phyloP scores from a whole-genome alignment of 2,113 vertebrate genomes.

The Catharus minimus region DNA sequence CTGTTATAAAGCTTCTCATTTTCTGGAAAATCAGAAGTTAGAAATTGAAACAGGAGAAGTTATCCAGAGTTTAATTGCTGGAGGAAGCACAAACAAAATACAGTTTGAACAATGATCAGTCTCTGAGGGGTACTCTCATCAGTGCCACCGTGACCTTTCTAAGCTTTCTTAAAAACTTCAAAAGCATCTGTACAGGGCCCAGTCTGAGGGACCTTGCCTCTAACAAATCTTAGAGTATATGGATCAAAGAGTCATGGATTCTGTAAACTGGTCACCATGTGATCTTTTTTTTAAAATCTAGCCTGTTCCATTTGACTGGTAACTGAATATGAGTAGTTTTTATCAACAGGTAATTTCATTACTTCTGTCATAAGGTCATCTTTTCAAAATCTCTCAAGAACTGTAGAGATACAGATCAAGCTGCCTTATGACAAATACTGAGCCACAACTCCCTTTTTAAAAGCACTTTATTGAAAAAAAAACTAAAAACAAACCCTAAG shows the following conservation, averaged over 20 bases:
- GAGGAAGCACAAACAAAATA: background rate
- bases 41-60: background rate
- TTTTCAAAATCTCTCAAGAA: background rate
- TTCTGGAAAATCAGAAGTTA: background rate
- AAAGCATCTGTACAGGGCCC: background rate
- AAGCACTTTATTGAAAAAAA: background rate
- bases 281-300: background rate
- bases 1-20: background rate
- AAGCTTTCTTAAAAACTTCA: background rate
- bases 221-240: background rate
- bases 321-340: background rate
- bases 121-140: background rate
- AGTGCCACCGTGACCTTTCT: background rate
- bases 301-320: background rate
- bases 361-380: background rate
- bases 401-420: background rate
- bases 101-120: background rate
- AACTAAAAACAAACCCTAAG: background rate
- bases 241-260: background rate
- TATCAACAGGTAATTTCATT: background rate
- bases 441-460: background rate
- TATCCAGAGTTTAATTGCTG: background rate
- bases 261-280: fast-evolving
- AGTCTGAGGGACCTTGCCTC: fast-evolving
- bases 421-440: background rate